Evolutionary conservation across 2,888 invertebrate species (phyloP).

Genomic region (Limnephilus marmoratus): DNA sequence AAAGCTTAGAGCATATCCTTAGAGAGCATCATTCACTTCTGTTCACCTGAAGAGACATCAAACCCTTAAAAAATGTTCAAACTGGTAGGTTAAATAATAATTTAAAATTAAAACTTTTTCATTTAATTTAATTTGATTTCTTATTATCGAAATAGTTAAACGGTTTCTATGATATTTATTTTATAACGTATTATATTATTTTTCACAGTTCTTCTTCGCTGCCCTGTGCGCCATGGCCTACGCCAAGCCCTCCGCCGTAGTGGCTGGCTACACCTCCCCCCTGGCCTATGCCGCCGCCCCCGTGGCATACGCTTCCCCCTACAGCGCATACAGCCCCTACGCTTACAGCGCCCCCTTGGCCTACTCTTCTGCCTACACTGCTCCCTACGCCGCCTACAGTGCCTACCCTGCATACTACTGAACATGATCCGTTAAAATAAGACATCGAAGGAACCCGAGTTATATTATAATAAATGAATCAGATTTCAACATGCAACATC

Average conservation of each 20-base stretch:
- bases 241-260: constrained; percentile 64
- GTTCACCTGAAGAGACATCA: not conserved
- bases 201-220: constrained; percentile 64
- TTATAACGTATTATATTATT: constrained; percentile 52
- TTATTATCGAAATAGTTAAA: not conserved
- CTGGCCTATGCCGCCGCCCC: constrained; percentile 61
- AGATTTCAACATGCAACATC: too few relatives aligned
- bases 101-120: not conserved
- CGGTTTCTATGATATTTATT: too few relatives aligned
- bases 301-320: constrained; percentile 59
- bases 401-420: constrained; percentile 29
- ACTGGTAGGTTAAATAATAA: not conserved
- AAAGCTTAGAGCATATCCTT: not conserved
- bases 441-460: too few relatives aligned
- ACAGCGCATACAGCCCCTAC: constrained; percentile 57
- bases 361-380: constrained; percentile 68
- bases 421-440: not conserved
- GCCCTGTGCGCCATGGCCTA: constrained; percentile 64
- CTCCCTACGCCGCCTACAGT: constrained; percentile 52
- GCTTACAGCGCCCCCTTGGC: constrained; percentile 45
- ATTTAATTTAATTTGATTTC: not conserved
- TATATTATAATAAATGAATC: too few relatives aligned
- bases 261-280: constrained; percentile 53
- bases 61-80: not conserved
- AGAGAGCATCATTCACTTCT: constrained; percentile 3